Evolutionary conservation across 2,797 vertebrate genomes (phyloP).

Genomic region (Poecile montanus): DNA sequence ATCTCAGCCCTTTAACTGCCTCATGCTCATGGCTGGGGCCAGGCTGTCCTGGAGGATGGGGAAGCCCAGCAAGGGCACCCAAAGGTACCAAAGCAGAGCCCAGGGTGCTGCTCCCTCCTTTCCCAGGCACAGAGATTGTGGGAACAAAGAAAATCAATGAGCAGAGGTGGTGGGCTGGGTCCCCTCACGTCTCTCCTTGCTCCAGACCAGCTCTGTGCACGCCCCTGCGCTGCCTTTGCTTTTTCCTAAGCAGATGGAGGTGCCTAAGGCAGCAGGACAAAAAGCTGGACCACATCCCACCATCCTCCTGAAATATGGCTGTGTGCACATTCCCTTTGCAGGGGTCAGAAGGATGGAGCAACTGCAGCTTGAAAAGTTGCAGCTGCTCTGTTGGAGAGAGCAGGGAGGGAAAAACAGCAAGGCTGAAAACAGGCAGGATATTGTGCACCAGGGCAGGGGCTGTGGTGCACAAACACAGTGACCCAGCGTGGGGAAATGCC

Average conservation of each 20-base stretch:
- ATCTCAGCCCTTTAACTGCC: not conserved
- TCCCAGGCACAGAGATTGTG: fast-evolving
- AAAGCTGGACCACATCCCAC: not conserved
- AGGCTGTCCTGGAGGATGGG: not conserved
- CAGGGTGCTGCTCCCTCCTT: not conserved
- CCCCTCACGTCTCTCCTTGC: fast-evolving
- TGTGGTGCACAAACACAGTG: fast-evolving
- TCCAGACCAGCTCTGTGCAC: not conserved
- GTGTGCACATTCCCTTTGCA: not conserved
- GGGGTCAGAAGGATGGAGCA: not conserved
- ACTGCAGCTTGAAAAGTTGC: not conserved
- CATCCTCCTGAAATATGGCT: not conserved
- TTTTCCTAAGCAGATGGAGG: not conserved
- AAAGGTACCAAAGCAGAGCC: not conserved
- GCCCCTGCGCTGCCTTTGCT: not conserved
- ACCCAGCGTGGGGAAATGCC: not conserved
- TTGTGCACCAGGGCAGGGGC: fast-evolving
- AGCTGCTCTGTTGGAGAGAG: constrained; percentile 15
- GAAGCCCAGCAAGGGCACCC: not conserved
- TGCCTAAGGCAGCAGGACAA: not conserved
- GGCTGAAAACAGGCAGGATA: not conserved
- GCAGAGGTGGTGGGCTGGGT: not conserved
- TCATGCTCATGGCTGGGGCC: fast-evolving
- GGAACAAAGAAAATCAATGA: not conserved
- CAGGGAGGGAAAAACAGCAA: not conserved